Evolutionary conservation across 1,140 invertebrate species (phyloP).

Genomic region (Sycophaga agraensis): DNA sequence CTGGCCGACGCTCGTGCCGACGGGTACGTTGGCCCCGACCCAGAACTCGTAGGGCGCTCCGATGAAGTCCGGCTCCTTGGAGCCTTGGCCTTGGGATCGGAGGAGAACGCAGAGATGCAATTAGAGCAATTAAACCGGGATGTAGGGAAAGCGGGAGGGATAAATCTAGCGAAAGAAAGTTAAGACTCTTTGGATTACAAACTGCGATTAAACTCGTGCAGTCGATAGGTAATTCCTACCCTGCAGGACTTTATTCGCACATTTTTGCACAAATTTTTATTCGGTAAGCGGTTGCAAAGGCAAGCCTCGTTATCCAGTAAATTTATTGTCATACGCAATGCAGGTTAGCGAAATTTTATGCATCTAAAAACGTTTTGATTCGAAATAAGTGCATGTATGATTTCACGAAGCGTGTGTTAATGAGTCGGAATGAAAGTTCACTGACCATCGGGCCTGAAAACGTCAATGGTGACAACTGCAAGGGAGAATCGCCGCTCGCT

Average conservation of each 20-base stretch:
- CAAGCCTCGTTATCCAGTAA: too few species aligned
- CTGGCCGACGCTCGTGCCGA: conserved; percentile 85
- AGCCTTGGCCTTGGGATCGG: conserved; percentile 41
- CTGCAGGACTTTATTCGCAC: too few species aligned
- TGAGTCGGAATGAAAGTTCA: too few species aligned
- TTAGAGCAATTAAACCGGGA: neutral
- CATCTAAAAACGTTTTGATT: too few species aligned
- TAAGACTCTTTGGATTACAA: neutral
- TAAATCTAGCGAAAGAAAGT: neutral
- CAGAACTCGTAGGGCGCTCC: conserved; percentile 88
- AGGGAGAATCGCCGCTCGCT: conserved; percentile 78
- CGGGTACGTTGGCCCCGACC: conserved; percentile 78
- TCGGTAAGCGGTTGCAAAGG: too few species aligned
- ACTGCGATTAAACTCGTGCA: neutral
- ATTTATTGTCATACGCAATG: too few species aligned
- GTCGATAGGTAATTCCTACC: too few species aligned
- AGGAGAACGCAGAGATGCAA: conserved; percentile 25
- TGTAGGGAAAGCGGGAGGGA: neutral
- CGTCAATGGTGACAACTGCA: conserved; percentile 78
- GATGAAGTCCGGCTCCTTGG: conserved; percentile 75
- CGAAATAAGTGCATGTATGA: too few species aligned
- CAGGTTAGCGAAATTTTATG: too few species aligned
- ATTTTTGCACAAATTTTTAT: too few species aligned
- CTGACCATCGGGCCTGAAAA: conserved; percentile 59
- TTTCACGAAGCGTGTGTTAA: too few species aligned